These are phyloP conservation scores for Romanogobio albipinnatus DNA, from an alignment of 2,113 vertebrate genomes.

Conservation along the genomic window DNA sequence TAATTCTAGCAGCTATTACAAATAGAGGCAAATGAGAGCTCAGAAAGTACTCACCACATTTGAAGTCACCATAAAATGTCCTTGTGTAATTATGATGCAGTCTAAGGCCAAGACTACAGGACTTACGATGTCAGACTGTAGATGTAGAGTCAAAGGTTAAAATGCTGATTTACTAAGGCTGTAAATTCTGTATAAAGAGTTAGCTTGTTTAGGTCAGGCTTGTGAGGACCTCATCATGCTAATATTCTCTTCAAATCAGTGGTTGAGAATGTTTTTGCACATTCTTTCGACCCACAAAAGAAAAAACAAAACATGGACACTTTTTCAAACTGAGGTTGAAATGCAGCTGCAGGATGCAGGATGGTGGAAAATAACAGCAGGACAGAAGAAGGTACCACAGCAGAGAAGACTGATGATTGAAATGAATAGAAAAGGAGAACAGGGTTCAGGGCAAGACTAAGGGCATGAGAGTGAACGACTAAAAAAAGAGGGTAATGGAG, in stretches of 20 bases:
- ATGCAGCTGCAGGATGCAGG: slow-evolving; percentile 21
- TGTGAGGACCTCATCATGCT: not conserved
- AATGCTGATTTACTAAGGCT: slow-evolving; percentile 8
- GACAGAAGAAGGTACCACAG: slow-evolving; percentile 12
- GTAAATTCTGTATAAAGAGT: not conserved
- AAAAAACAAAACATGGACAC: not conserved
- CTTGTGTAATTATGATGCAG: slow-evolving; percentile 33
- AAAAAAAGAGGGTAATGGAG: slow-evolving; percentile 71
- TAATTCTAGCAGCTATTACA: slow-evolving; percentile 58
- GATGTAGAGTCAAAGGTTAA: not conserved
- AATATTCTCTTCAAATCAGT: not conserved
- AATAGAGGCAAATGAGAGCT: slow-evolving; percentile 55
- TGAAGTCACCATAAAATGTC: slow-evolving; percentile 32
- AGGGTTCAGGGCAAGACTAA: slow-evolving; percentile 71
- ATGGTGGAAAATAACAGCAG: slow-evolving; percentile 38
- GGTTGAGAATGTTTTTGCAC: not conserved
- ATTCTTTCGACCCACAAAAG: not conserved
- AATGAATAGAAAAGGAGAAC: slow-evolving; percentile 65
- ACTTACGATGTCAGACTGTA: slow-evolving; percentile 25
- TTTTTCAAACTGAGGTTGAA: not conserved
- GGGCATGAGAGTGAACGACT: slow-evolving; percentile 72
- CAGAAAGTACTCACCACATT: slow-evolving; percentile 14
- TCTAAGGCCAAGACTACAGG: slow-evolving; percentile 1
- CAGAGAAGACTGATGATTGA: slow-evolving; percentile 7
- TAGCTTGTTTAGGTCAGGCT: not conserved